Percentiles rank a stretch among this genome's conserved stretches.
Evolutionary conservation across 1,140 invertebrate genomes (phyloP).

Genomic region (Pemphigus obesinymphae): DNA sequence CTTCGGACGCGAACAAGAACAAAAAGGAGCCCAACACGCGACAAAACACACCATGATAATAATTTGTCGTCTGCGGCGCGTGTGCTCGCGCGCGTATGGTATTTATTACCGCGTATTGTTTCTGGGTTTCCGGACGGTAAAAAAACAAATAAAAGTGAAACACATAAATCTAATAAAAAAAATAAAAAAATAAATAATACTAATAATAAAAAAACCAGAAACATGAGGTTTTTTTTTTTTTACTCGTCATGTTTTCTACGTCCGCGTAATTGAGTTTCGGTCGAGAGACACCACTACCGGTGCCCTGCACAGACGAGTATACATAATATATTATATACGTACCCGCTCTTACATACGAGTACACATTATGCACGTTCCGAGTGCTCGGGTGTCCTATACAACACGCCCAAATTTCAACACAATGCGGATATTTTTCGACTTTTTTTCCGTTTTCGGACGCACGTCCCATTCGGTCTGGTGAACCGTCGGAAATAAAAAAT

Average conservation of each 20-base stretch:
- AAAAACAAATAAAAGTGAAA: not conserved
- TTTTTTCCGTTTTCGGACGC: too few relatives aligned
- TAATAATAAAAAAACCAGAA: not conserved
- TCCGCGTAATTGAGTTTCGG: constrained; percentile 18
- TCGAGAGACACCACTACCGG: not conserved
- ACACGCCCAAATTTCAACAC: not conserved
- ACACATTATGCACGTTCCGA: not conserved
- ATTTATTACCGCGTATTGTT: constrained; percentile 31
- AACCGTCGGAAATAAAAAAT: too few relatives aligned
- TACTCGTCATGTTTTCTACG: too few relatives aligned
- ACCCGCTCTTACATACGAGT: not conserved
- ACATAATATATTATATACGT: not conserved
- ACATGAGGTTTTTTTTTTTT: not conserved
- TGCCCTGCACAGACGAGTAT: not conserved
- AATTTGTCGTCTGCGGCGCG: constrained; percentile 5
- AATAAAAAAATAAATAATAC: not conserved
- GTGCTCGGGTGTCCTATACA: not conserved
- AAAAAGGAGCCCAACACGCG: constrained; percentile 24
- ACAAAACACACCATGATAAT: constrained; percentile 23
- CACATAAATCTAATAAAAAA: constrained; percentile 28
- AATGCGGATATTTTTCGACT: too few relatives aligned
- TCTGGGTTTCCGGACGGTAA: constrained; percentile 13
- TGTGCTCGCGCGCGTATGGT: not conserved
- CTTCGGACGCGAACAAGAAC: constrained; percentile 23
- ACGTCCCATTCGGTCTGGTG: too few relatives aligned